Percentiles rank a stretch among this genome's conserved stretches.
These are phyloP conservation scores for Rotaria macrura DNA, from an alignment of 2,888 invertebrate species.

Conservation along the genomic window DNA sequence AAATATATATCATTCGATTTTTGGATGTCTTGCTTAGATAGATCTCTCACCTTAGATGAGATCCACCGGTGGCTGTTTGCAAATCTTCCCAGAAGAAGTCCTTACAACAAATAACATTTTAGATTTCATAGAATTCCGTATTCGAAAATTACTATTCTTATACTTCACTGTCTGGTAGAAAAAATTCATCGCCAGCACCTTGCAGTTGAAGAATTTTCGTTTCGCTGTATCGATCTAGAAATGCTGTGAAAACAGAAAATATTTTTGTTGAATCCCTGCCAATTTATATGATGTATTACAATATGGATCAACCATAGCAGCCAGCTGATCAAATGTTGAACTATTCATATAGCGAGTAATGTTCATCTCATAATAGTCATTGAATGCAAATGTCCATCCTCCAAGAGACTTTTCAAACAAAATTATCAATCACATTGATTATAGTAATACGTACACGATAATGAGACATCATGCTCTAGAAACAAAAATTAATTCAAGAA, in stretches of 20 bases:
- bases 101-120: constrained; percentile 21
- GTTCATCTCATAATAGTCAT: constrained; percentile 40
- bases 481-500: constrained; percentile 38
- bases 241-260: constrained; percentile 37
- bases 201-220: constrained; percentile 39
- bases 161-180: constrained; percentile 38
- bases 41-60: background rate
- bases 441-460: background rate
- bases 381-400: constrained; percentile 43
- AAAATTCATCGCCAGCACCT: constrained; percentile 42
- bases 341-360: constrained; percentile 39
- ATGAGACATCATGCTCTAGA: background rate
- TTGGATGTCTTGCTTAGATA: too few relatives aligned
- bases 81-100: constrained; percentile 36
- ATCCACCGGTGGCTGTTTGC: constrained; percentile 37
- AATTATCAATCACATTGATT: too few relatives aligned
- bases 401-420: constrained; percentile 36
- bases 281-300: constrained; percentile 31
- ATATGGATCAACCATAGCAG: constrained; percentile 39
- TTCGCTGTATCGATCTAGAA: constrained; percentile 39
- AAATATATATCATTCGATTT: too few relatives aligned
- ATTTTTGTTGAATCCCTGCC: too few relatives aligned
- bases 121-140: background rate
- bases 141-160: constrained; percentile 16
- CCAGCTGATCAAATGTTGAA: constrained; percentile 36